A percentile compares a stretch with the other conserved stretches of the same genome.
phyloP scores from a whole-genome alignment of 2,888 invertebrate species.

The Blastobasis adustella region DNA sequence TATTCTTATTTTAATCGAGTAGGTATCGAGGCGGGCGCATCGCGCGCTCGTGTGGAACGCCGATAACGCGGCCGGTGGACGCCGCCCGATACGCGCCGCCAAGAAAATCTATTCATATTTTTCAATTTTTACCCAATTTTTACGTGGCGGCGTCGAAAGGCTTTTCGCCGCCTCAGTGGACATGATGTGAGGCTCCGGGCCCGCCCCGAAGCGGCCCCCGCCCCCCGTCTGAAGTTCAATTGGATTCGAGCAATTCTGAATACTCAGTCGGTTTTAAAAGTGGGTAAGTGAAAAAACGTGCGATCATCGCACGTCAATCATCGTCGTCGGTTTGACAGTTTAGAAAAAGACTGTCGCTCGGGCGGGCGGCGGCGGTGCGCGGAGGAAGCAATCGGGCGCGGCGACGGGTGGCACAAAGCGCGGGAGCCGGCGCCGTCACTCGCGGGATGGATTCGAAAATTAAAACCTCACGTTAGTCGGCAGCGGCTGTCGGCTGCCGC shows the following conservation, averaged over 20 bases:
- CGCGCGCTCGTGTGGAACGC: constrained; percentile 62
- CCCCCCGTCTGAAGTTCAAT: constrained; percentile 30
- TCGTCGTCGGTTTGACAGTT: constrained; percentile 47
- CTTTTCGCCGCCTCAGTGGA: not conserved
- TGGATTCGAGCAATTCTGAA: constrained; percentile 51
- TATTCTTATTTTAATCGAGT: constrained; percentile 70
- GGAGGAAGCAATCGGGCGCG: constrained; percentile 54
- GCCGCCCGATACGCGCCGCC: constrained; percentile 36
- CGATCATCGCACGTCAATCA: constrained; percentile 48
- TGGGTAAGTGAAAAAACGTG: constrained; percentile 23
- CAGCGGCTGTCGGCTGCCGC: constrained; percentile 54
- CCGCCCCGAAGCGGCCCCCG: too few species aligned
- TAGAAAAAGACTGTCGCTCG: constrained; percentile 29
- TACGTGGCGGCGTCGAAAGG: constrained; percentile 10
- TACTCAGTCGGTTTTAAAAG: constrained; percentile 31
- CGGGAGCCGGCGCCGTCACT: constrained; percentile 40
- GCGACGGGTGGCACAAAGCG: constrained; percentile 56
- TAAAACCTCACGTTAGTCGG: constrained; percentile 63
- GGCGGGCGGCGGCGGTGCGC: constrained; percentile 13
- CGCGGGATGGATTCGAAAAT: constrained; percentile 68
- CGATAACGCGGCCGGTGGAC: constrained; percentile 67
- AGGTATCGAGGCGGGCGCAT: constrained; percentile 55
- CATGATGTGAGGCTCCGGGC: not conserved
- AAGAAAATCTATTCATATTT: constrained; percentile 60
- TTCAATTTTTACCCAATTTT: constrained; percentile 42